These are phyloP conservation scores for Ceyx erithaca DNA, from an alignment of 2,797 vertebrate species.

Conservation along the genomic window DNA sequence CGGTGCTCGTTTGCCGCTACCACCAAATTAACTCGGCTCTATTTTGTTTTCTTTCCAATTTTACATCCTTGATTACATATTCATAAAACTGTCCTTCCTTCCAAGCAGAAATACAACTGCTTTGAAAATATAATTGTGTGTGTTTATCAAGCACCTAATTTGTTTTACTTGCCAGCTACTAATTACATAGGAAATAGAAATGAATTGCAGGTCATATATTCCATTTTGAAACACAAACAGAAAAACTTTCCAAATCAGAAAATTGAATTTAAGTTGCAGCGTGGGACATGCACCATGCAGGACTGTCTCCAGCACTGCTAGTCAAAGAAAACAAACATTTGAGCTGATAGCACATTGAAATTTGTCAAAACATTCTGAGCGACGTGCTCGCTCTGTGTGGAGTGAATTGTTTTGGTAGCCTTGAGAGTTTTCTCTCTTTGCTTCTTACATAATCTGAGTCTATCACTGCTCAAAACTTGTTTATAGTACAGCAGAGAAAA, in stretches of 20 bases:
- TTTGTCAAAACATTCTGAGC: constrained; percentile 33
- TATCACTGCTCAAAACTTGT: constrained; percentile 30
- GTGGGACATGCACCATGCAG: neutral
- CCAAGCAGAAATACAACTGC: constrained; percentile 76
- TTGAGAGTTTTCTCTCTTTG: constrained; percentile 12
- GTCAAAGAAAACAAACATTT: constrained; percentile 24
- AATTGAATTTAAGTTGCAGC: constrained; percentile 25
- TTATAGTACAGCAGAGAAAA: constrained; percentile 39
- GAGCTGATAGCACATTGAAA: constrained; percentile 14
- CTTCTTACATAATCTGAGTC: constrained; percentile 6
- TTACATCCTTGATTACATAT: constrained; percentile 80
- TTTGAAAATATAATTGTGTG: constrained; percentile 79
- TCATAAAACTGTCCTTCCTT: constrained; percentile 79
- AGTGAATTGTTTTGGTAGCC: constrained; percentile 35
- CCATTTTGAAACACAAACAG: constrained; percentile 36
- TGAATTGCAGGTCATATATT: constrained; percentile 69
- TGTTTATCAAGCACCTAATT: constrained; percentile 82
- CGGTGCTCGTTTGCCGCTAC: constrained; percentile 82
- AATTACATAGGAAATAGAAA: constrained; percentile 78
- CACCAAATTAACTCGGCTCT: constrained; percentile 86
- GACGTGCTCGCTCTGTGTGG: constrained; percentile 1
- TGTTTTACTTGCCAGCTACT: constrained; percentile 78
- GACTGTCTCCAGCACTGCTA: neutral
- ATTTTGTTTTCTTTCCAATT: constrained; percentile 88
- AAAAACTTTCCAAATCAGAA: constrained; percentile 34